Conservation (phyloP, 2,888 invertebrate genomes). For the Reticulitermes lucifugus region DNA sequence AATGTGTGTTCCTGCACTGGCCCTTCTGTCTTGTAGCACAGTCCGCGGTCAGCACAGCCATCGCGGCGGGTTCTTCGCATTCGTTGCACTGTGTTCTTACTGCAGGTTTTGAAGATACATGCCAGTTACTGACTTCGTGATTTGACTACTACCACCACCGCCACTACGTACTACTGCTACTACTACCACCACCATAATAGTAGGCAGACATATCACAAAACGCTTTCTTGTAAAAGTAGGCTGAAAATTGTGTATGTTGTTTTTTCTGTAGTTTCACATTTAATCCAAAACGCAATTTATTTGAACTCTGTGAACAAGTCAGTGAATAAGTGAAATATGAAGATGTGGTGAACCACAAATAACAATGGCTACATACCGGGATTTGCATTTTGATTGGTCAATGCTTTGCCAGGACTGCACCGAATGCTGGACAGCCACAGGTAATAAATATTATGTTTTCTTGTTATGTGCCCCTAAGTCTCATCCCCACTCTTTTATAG, state of each 20-base stretch:
- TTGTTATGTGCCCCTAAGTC: neutral
- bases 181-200: no score
- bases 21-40: neutral
- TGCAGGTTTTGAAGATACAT: neutral
- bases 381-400: slow-evolving; percentile 75
- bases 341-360: neutral
- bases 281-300: neutral
- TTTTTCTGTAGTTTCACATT: no score
- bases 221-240: no score
- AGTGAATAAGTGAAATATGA: neutral
- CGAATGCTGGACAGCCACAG: slow-evolving; percentile 73
- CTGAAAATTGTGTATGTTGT: no score
- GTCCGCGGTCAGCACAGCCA: neutral
- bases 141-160: no score
- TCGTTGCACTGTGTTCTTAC: neutral
- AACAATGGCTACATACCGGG: slow-evolving; percentile 73
- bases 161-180: no score
- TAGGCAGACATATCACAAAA: no score
- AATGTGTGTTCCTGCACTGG: slow-evolving; percentile 1
- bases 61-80: neutral
- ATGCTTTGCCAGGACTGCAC: slow-evolving; percentile 72
- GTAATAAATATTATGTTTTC: slow-evolving; percentile 61
- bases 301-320: neutral
- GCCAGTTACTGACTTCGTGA: no score
- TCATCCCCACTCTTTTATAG: neutral